A percentile compares a stretch with the other conserved stretches of the same genome.
Conservation (phyloP, 1,140 invertebrate species). For the Drosophila cardini region DNA sequence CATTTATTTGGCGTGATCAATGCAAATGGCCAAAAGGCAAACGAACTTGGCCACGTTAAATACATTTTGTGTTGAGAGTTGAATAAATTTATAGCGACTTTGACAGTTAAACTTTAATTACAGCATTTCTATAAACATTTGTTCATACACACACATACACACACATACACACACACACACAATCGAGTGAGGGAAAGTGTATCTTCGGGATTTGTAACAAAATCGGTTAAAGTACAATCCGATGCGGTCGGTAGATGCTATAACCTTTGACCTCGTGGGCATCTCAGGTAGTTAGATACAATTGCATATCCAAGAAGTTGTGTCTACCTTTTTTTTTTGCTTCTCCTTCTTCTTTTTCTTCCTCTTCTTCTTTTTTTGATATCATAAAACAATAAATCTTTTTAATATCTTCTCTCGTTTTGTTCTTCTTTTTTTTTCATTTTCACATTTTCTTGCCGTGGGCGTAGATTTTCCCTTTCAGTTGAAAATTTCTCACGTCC, state of each 20-base stretch:
- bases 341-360: neutral
- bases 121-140: conserved; percentile 55
- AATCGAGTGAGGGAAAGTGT: conserved; percentile 28
- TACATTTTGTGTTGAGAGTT: conserved; percentile 10
- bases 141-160: neutral
- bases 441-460: conserved; percentile 42
- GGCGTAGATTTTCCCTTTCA: conserved; percentile 76
- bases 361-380: conserved; percentile 34
- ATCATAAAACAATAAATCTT: conserved; percentile 83
- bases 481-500: conserved; percentile 73
- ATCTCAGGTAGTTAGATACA: conserved; percentile 54
- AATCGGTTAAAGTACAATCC: conserved; percentile 12
- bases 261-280: conserved; percentile 70
- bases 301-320: conserved; percentile 39
- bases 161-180: neutral
- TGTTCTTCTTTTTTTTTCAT: conserved; percentile 42
- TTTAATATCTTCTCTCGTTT: conserved; percentile 72
- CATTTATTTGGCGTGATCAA: conserved; percentile 4
- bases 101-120: conserved; percentile 80
- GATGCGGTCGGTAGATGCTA: conserved; percentile 12
- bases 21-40: conserved; percentile 26
- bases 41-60: conserved; percentile 16
- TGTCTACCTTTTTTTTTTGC: conserved; percentile 40
- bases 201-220: neutral
- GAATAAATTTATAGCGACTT: conserved; percentile 75